phyloP scores from a whole-genome alignment of 2,113 vertebrate species.

The Ammospiza nelsoni region DNA sequence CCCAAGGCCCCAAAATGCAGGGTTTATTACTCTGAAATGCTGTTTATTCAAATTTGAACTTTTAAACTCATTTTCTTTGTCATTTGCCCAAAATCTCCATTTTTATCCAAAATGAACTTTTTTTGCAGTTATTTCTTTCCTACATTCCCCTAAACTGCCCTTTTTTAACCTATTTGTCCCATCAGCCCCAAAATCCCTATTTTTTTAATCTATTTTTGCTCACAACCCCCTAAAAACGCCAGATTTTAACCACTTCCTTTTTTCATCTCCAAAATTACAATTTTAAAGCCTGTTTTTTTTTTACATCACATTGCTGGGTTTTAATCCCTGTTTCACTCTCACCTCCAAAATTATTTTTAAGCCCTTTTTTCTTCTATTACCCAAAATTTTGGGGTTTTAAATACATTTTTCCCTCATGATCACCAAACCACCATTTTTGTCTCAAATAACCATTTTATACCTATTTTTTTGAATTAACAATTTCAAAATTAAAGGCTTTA shows the following conservation, averaged over 20 bases:
- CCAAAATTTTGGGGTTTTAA: accelerated
- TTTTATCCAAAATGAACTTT: accelerated
- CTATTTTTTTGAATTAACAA: accelerated
- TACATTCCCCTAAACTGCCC: accelerated
- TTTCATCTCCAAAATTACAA: accelerated
- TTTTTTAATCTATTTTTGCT: not conserved
- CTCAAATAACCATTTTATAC: accelerated
- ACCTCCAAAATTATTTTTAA: not conserved
- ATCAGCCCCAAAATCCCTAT: not conserved
- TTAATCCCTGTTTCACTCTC: accelerated
- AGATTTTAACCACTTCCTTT: accelerated
- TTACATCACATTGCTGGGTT: accelerated
- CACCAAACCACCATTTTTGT: accelerated
- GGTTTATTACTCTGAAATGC: accelerated
- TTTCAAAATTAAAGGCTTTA: accelerated
- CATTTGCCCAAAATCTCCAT: accelerated
- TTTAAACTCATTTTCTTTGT: accelerated
- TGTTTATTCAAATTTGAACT: accelerated
- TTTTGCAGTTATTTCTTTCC: accelerated
- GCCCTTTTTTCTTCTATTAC: accelerated
- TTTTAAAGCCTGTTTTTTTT: not conserved
- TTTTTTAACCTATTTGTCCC: not conserved
- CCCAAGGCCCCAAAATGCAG: accelerated
- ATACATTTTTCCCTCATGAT: accelerated
- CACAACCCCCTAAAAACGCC: accelerated